A percentile compares a stretch with the other conserved stretches of the same genome.
These are phyloP conservation scores for Lapara coniferarum DNA, from an alignment of 2,888 invertebrate species.

Conservation along the genomic window DNA sequence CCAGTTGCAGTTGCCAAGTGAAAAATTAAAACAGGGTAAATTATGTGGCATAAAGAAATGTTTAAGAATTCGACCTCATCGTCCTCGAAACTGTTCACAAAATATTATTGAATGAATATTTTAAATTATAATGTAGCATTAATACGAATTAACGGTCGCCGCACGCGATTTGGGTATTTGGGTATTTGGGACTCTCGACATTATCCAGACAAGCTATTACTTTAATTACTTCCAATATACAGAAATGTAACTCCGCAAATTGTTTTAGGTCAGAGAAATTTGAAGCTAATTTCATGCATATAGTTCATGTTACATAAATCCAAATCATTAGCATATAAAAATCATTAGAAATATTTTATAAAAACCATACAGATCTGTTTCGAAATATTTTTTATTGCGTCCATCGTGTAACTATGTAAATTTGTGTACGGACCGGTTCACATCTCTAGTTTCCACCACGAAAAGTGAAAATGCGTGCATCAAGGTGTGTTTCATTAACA, in stretches of 20 bases:
- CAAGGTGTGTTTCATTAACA: conserved; percentile 38
- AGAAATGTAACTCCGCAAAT: not conserved
- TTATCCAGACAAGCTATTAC: conserved; percentile 5
- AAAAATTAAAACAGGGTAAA: not conserved
- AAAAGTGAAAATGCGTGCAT: conserved; percentile 70
- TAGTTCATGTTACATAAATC: not conserved
- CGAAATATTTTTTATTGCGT: conserved; percentile 1
- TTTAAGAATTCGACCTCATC: not conserved
- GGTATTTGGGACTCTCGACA: conserved; percentile 32
- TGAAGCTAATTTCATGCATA: not conserved
- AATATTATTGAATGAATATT: conserved; percentile 7
- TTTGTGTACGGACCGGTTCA: conserved; percentile 48
- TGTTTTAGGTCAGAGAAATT: not conserved
- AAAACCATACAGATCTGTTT: not conserved
- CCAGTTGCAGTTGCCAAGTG: not conserved
- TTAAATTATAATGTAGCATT: conserved; percentile 18
- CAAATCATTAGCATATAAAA: not conserved
- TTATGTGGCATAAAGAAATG: not conserved
- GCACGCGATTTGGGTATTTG: conserved; percentile 36
- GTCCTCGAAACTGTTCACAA: conserved; percentile 2
- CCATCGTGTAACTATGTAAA: conserved; percentile 52
- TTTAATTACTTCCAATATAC: conserved; percentile 6
- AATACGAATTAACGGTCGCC: conserved; percentile 27
- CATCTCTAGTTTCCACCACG: conserved; percentile 56
- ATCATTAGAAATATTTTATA: not conserved